Conservation (phyloP, 2,797 vertebrate genomes). For the Coregonus ussuriensis region DNA sequence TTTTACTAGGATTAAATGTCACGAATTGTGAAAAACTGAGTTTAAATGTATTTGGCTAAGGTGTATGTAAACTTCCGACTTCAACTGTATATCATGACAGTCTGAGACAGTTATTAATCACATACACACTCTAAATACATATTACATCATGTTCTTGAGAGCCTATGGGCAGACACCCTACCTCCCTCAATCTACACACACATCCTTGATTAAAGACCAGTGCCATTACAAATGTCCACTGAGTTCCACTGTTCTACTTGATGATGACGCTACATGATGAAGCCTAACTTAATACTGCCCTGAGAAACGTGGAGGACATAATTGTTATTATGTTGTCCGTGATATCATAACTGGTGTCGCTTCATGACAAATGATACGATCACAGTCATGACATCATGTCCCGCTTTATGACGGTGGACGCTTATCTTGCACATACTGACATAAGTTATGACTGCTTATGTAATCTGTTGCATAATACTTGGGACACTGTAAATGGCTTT, state of each 20-base stretch:
- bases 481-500: neutral
- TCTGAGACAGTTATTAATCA: neutral
- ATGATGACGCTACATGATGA: too few species aligned
- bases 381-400: neutral
- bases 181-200: neutral
- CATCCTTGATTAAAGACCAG: neutral
- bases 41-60: too few species aligned
- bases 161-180: neutral
- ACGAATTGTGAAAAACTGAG: too few species aligned
- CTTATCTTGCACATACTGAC: neutral
- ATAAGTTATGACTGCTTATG: slow-evolving; percentile 13
- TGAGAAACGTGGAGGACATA: neutral
- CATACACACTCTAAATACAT: neutral
- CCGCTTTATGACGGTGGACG: neutral
- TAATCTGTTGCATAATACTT: slow-evolving; percentile 10
- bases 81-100: neutral
- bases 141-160: neutral
- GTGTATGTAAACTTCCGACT: too few species aligned
- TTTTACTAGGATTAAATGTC: too few species aligned
- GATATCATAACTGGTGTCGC: neutral
- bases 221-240: neutral
- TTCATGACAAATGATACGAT: slow-evolving; percentile 18
- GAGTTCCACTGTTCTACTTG: neutral
- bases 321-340: neutral
- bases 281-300: slow-evolving; percentile 4